These are phyloP conservation scores for Papilio xuthus DNA, from an alignment of 1,140 invertebrate genomes.

Conservation along the genomic window DNA sequence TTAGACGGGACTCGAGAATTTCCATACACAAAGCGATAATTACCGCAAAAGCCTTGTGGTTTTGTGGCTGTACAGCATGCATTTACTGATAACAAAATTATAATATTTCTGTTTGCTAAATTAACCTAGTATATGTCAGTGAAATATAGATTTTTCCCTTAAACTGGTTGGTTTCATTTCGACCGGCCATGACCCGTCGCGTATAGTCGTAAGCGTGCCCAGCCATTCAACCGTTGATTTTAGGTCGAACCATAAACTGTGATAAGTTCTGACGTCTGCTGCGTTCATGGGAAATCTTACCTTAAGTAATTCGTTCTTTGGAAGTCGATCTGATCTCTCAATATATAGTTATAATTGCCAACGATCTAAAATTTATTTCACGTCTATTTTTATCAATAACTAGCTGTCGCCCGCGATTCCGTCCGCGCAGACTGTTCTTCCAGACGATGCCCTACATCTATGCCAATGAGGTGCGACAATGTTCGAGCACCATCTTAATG, in stretches of 20 bases:
- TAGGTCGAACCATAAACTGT: background rate
- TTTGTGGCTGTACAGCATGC: background rate
- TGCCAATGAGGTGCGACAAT: no score
- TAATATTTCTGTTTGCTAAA: background rate
- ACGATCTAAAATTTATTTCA: no score
- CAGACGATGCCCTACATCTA: no score
- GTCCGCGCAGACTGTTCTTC: no score
- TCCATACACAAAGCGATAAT: conserved; percentile 5
- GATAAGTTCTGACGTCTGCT: background rate
- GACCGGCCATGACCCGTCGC: background rate
- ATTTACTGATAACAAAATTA: background rate
- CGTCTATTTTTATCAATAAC: no score
- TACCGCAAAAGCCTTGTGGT: background rate
- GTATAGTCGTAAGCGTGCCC: background rate
- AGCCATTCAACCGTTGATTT: conserved; percentile 3
- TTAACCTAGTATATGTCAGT: background rate
- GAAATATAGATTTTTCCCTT: background rate
- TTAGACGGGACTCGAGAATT: background rate
- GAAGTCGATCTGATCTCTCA: background rate
- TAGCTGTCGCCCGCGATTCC: no score
- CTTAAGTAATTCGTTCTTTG: background rate
- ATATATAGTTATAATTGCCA: no score
- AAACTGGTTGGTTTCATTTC: conserved; percentile 7
- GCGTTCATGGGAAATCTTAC: background rate
- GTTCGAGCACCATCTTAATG: no score